Conservation (phyloP, 2,797 vertebrate species). For the Okamejei kenojei region DNA sequence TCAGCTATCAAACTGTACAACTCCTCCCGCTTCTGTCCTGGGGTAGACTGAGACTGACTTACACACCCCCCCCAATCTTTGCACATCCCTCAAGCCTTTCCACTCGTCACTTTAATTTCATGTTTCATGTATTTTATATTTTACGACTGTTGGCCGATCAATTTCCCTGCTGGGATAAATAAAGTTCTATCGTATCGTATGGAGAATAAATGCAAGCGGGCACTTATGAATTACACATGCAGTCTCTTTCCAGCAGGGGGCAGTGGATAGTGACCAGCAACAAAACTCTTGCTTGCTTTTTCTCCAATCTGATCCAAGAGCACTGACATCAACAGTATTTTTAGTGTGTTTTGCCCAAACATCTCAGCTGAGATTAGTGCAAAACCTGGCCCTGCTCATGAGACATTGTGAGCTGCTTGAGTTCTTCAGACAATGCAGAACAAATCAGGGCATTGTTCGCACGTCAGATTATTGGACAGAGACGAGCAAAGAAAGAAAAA, state of each 20-base stretch:
- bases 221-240: not conserved
- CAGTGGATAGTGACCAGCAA: conserved; percentile 3
- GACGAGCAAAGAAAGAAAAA: not conserved
- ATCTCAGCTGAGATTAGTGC: not conserved
- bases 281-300: not conserved
- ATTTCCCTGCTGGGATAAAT: no score
- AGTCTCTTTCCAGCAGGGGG: not conserved
- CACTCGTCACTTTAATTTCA: no score
- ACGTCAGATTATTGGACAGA: not conserved
- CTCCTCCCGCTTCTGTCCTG: no score
- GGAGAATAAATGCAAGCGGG: no score
- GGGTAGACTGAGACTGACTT: no score
- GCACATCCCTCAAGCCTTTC: no score
- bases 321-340: not conserved
- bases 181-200: no score
- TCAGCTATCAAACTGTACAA: no score
- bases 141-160: no score
- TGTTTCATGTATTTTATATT: no score
- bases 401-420: not conserved
- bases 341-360: not conserved
- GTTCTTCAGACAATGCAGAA: not conserved
- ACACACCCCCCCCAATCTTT: no score
- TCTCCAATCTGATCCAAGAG: not conserved
- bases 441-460: not conserved
- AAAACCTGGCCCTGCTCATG: not conserved